phyloP scores from a whole-genome alignment of 2,113 vertebrate genomes.

The Apus apus region DNA sequence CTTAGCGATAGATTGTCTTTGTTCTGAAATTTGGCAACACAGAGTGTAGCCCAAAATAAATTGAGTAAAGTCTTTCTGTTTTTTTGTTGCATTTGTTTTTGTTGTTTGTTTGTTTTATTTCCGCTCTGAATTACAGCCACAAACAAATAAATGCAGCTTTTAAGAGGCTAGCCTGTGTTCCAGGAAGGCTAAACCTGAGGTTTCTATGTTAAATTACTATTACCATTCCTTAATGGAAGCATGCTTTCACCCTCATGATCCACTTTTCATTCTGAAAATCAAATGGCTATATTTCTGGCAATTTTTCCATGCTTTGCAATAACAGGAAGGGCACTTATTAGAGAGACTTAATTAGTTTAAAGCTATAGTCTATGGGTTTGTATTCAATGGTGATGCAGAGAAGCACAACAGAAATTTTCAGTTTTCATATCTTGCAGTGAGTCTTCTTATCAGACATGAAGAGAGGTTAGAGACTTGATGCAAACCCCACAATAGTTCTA shows the following conservation, averaged over 20 bases:
- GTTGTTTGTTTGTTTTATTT: neutral
- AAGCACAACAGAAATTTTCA: neutral
- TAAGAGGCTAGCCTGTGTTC: neutral
- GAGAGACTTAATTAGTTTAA: neutral
- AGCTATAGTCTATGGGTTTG: neutral
- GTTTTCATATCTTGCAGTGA: neutral
- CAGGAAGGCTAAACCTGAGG: neutral
- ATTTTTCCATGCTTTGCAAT: neutral
- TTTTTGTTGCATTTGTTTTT: neutral
- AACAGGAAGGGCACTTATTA: neutral
- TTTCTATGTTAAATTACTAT: neutral
- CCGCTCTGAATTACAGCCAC: neutral
- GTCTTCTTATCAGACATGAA: neutral
- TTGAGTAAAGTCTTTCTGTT: neutral
- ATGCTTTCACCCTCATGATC: neutral
- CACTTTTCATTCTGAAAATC: neutral
- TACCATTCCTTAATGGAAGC: neutral
- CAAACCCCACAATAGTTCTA: neutral
- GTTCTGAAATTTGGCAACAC: neutral
- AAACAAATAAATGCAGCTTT: conserved; percentile 3
- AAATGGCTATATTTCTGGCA: neutral
- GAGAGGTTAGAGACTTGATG: neutral
- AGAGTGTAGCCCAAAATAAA: neutral
- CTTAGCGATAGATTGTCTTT: conserved; percentile 1
- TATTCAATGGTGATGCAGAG: neutral